phyloP scores from a whole-genome alignment of 2,797 vertebrate genomes.

The Siniperca obscura region DNA sequence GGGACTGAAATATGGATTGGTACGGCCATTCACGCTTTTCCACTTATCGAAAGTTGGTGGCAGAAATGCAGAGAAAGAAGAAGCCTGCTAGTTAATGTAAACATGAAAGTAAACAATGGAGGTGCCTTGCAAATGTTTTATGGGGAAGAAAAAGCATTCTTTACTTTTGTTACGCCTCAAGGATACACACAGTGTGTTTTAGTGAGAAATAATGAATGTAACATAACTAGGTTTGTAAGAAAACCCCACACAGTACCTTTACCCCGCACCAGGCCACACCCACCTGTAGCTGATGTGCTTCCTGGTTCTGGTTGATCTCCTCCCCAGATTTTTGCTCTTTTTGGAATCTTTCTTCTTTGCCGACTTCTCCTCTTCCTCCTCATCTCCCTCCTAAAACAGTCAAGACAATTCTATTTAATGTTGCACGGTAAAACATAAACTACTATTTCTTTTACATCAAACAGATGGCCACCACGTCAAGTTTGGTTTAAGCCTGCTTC shows the following conservation, averaged over 20 bases:
- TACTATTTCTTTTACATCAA: background rate
- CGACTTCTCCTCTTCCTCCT: conserved; percentile 76
- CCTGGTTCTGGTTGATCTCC: conserved; percentile 93
- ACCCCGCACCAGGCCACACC: background rate
- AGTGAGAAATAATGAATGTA: background rate
- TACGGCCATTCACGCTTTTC: background rate
- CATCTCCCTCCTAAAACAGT: conserved; percentile 86
- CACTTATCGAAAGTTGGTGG: background rate
- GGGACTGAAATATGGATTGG: background rate
- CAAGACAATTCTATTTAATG: background rate
- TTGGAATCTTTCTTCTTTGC: conserved; percentile 95
- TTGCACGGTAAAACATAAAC: background rate
- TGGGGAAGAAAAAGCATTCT: background rate
- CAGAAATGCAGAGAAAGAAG: background rate
- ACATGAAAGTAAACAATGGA: background rate
- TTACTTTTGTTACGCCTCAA: background rate
- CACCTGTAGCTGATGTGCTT: conserved; percentile 99
- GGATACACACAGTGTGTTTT: background rate
- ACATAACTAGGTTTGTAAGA: background rate
- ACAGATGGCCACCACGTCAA: background rate
- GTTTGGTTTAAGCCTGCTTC: background rate
- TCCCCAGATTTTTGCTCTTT: conserved; percentile 91
- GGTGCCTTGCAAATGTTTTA: background rate
- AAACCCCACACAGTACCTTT: background rate
- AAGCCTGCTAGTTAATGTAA: background rate